Base-by-base conservation (phyloP, 2,888 invertebrate genomes). In the Drosophila paramelanica region DNA sequence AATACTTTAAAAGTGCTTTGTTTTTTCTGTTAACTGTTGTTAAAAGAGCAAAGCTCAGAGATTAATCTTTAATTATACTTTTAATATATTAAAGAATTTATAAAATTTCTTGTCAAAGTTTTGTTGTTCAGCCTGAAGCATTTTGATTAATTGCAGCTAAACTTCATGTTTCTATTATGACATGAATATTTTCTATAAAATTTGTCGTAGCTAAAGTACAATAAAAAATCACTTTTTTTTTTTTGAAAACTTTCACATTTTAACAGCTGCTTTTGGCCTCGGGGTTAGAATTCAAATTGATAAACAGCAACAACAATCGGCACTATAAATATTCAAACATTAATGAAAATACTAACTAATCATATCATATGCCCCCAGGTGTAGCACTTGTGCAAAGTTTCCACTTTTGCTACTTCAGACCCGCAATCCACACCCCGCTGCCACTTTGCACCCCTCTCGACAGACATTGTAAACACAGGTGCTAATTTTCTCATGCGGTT, bases 401-500 rank as follows among this genome's bases (percentile, higher is more conserved):
- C 17, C 67, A 57, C 67, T 39, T 47, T 38, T 36, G 51, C 41
- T 3, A 3, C 41, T 20, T 31, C 8, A 41, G 33, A 46, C 23
- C 11, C 6, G 14, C 8, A 17, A 17, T 3, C 6, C 17, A 14
- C 3, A 13, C 10, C n/a, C 6, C 25, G 10, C n/a, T 3, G 17
- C 6, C 17, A 13, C 17, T 20, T 11, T 42, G 1, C 1, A n/a
- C 13, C 20, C 13, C 14, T 14, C 10, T 3, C n/a, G 17, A 13
- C 14, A 10, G 33, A 7, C 33, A 47, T 6, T 10, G 56, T 49
- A 52, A 67, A 59, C 41, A 47, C 75, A 76, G 78, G 74, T 76
- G 76, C 55, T 73, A 76, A 76, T 78, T 78, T 78, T 73, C 76
- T 55, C 78, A 78, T 73, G 78, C 78, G 75, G 78, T 64, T 77